Conservation (phyloP, 23 tunicate species). For the Corella eumyota region DNA sequence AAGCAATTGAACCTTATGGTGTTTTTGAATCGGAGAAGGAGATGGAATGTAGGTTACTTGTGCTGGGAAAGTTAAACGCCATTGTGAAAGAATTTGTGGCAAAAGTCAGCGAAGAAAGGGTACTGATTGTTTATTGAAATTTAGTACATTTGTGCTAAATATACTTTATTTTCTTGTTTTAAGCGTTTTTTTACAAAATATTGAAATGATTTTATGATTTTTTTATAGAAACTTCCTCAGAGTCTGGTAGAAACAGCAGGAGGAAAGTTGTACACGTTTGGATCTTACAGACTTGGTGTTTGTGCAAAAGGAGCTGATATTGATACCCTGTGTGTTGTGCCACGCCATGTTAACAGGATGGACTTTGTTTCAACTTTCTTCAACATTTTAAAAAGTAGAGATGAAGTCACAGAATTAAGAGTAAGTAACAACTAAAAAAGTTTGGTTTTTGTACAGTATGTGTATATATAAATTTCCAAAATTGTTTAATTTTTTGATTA, state of each 20-base stretch:
- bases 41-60: constrained; percentile 31
- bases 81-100: constrained; percentile 88
- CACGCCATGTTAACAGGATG: constrained; percentile 73
- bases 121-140: neutral
- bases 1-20: constrained; percentile 71
- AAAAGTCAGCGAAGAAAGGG: constrained; percentile 76
- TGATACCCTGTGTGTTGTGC: constrained; percentile 89
- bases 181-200: neutral
- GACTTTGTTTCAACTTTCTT: constrained; percentile 66
- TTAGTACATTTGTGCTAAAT: no score
- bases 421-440: constrained; percentile 15
- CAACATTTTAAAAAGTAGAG: constrained; percentile 57
- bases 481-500: neutral
- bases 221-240: constrained; percentile 60
- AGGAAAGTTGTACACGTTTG: constrained; percentile 92
- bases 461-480: neutral
- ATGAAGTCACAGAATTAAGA: constrained; percentile 53
- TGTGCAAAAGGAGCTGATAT: constrained; percentile 91
- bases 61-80: constrained; percentile 59
- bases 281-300: constrained; percentile 91
- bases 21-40: constrained; percentile 68
- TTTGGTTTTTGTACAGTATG: neutral
- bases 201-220: neutral
- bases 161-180: neutral
- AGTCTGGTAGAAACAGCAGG: constrained; percentile 50